These are phyloP conservation scores for Dicycla oo DNA, from an alignment of 2,888 invertebrate genomes.

Conservation along the genomic window DNA sequence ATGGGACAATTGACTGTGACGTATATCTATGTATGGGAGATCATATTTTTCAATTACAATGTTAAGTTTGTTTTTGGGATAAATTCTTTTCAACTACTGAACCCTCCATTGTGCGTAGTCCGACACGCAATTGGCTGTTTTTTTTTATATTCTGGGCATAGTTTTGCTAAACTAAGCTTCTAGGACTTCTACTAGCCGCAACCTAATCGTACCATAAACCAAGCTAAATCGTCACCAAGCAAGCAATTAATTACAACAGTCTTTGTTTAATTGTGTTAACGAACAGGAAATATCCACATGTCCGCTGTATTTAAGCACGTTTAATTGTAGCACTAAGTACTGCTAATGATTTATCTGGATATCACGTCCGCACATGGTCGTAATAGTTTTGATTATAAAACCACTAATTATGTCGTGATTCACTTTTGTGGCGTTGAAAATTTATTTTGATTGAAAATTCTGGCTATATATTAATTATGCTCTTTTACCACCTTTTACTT, in stretches of 20 bases:
- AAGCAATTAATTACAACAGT: slow-evolving; percentile 35
- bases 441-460: neutral
- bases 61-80: too few species aligned
- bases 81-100: too few species aligned
- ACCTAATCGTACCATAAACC: neutral
- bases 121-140: too few species aligned
- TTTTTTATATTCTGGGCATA: too few species aligned
- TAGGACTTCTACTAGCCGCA: neutral
- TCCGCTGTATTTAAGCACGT: slow-evolving; percentile 33
- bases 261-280: slow-evolving; percentile 47
- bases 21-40: too few species aligned
- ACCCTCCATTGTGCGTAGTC: too few species aligned
- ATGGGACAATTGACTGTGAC: too few species aligned
- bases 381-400: slow-evolving; percentile 29
- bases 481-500: too few species aligned
- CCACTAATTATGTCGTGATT: neutral
- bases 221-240: slow-evolving; percentile 13
- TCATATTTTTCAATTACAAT: too few species aligned
- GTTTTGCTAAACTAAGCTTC: neutral
- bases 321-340: slow-evolving; percentile 40
- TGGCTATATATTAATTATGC: too few species aligned
- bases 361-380: slow-evolving; percentile 64
- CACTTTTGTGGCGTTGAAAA: slow-evolving; percentile 1
- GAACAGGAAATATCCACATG: slow-evolving; percentile 62
- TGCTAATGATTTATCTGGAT: slow-evolving; percentile 59